Evolutionary conservation across 2,888 invertebrate species (phyloP).

Genomic region (Eustalomyia histrio): DNA sequence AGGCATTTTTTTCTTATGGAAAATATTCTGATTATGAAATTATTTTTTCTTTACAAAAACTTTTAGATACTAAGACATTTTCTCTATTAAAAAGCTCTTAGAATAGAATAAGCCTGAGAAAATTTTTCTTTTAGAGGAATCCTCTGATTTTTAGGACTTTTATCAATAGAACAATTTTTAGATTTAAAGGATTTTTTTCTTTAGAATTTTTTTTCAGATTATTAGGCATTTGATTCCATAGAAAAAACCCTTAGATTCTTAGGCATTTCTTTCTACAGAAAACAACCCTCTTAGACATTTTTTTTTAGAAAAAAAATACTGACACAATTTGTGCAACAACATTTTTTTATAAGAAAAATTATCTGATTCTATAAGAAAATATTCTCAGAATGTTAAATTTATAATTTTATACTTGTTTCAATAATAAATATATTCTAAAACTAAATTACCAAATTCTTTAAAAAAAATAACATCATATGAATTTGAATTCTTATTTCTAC

Average conservation of each 20-base stretch:
- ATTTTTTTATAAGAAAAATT: neutral
- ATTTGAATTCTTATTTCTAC: neutral
- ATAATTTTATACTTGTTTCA: neutral
- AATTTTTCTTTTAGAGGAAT: too few relatives aligned
- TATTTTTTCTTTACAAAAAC: neutral
- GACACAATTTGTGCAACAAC: neutral
- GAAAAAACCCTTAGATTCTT: too few relatives aligned
- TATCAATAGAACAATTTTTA: neutral
- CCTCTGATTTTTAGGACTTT: neutral
- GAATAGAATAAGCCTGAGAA: too few relatives aligned
- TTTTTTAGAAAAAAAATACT: neutral
- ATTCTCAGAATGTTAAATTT: too few relatives aligned
- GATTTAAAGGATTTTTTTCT: too few relatives aligned
- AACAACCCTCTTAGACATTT: neutral
- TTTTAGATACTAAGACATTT: neutral
- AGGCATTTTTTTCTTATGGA: neutral
- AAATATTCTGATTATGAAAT: too few relatives aligned
- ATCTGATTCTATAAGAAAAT: too few relatives aligned
- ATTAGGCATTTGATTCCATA: too few relatives aligned
- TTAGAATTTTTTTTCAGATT: too few relatives aligned
- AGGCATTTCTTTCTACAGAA: too few relatives aligned
- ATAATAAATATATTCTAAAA: too few relatives aligned
- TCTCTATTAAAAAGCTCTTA: neutral
- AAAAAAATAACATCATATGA: neutral
- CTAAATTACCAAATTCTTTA: too few relatives aligned